These are phyloP conservation scores for Equus quagga DNA, from an alignment of 2,113 vertebrate genomes.

Conservation along the genomic window DNA sequence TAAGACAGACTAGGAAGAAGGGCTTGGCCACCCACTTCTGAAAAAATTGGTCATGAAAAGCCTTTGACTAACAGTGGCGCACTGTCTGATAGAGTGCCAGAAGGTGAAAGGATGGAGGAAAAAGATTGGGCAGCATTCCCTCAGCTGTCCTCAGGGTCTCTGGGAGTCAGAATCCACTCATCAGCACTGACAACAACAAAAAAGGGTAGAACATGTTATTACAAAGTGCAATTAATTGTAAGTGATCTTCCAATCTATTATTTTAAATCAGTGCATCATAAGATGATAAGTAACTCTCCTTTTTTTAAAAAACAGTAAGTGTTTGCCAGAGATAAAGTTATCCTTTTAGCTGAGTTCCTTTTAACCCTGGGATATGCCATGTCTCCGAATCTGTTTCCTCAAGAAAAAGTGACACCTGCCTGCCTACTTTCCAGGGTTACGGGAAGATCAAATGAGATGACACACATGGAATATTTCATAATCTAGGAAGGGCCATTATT, in stretches of 20 bases:
- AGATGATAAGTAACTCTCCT: background rate
- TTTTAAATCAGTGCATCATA: constrained; percentile 38
- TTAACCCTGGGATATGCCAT: background rate
- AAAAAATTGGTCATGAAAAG: no score
- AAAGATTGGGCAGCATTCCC: no score
- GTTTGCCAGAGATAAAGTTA: constrained; percentile 35
- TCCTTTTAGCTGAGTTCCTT: background rate
- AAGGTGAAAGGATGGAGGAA: no score
- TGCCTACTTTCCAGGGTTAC: background rate
- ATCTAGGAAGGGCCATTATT: background rate
- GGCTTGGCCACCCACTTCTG: no score
- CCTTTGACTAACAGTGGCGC: no score
- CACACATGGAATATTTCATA: background rate
- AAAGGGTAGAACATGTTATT: background rate
- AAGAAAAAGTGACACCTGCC: background rate
- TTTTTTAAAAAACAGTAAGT: background rate
- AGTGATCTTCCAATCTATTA: background rate
- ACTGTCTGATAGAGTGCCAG: no score
- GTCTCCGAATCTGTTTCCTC: background rate
- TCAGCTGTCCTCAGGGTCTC: no score
- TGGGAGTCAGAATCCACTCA: no score
- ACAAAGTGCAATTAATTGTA: background rate
- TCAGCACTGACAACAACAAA: background rate
- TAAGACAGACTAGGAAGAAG: no score
- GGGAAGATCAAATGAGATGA: background rate